Percentiles rank a stretch among this genome's conserved stretches.
Conservation (phyloP, 2,113 vertebrate genomes). For the Panurus biarmicus region DNA sequence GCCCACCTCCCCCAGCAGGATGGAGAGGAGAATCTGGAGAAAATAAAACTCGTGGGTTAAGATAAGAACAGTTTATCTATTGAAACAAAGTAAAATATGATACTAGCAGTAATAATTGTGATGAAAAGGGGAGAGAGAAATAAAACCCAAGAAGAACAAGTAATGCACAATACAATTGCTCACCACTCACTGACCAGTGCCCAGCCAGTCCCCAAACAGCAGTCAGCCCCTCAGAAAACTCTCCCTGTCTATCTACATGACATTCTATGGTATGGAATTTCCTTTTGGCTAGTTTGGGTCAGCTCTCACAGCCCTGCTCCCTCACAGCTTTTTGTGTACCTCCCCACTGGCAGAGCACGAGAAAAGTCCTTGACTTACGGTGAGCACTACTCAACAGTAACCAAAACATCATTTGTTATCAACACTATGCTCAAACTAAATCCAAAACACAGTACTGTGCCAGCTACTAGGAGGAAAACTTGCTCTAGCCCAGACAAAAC, state of each 20-base stretch:
- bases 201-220: background rate
- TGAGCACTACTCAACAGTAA: background rate
- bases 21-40: background rate
- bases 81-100: background rate
- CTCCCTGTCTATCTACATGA: background rate
- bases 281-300: background rate
- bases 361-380: background rate
- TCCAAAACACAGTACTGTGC: background rate
- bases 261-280: background rate
- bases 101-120: background rate
- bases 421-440: fast-evolving
- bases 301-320: background rate
- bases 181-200: background rate
- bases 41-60: background rate
- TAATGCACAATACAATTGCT: background rate
- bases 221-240: background rate
- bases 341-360: background rate
- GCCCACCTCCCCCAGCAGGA: background rate
- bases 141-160: background rate
- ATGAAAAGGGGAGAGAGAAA: background rate
- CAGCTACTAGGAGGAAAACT: background rate
- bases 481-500: background rate
- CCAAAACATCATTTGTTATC: background rate
- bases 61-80: background rate
- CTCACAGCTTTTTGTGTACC: background rate